Percentiles rank a stretch among this genome's conserved stretches.
Conservation (phyloP, 2,888 invertebrate species). For the Saturnia japonica region DNA sequence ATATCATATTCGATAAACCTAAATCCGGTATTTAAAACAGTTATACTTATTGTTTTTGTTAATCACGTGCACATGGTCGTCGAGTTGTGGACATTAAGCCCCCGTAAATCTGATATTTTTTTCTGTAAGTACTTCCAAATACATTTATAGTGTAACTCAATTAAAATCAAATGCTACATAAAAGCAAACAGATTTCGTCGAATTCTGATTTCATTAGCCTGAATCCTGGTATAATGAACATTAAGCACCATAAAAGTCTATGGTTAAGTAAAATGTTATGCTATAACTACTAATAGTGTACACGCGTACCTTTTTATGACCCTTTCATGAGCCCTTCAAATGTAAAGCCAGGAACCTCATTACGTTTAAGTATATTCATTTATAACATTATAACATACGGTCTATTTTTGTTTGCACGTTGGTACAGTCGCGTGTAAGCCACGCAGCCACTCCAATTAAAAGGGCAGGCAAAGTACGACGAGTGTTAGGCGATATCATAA, state of each 20-base stretch:
- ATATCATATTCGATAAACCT: too few species aligned
- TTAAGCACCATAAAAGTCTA: slow-evolving; percentile 12
- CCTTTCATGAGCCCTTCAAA: slow-evolving; percentile 64
- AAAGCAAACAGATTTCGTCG: not conserved
- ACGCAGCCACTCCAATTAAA: slow-evolving; percentile 73
- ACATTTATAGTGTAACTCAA: not conserved
- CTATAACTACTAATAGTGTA: slow-evolving; percentile 30
- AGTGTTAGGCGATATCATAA: slow-evolving; percentile 71
- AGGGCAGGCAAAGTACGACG: slow-evolving; percentile 70
- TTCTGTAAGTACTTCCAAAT: not conserved
- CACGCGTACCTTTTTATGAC: slow-evolving; percentile 62
- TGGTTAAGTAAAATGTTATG: slow-evolving; percentile 14
- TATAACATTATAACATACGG: slow-evolving; percentile 46
- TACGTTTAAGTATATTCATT: slow-evolving; percentile 53
- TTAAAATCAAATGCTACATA: slow-evolving; percentile 7
- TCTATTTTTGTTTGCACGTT: slow-evolving; percentile 61
- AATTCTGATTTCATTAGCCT: slow-evolving; percentile 10
- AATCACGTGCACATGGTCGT: too few species aligned
- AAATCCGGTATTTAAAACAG: too few species aligned
- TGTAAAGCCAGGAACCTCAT: slow-evolving; percentile 64
- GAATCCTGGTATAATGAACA: slow-evolving; percentile 9
- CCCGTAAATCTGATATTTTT: too few species aligned
- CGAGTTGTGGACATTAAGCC: too few species aligned
- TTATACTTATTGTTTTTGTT: too few species aligned
- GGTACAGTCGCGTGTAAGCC: slow-evolving; percentile 61